Percentiles rank a stretch among this genome's conserved stretches.
phyloP scores from a whole-genome alignment of 2,888 invertebrate genomes.

The Ptychoptera contaminata region DNA sequence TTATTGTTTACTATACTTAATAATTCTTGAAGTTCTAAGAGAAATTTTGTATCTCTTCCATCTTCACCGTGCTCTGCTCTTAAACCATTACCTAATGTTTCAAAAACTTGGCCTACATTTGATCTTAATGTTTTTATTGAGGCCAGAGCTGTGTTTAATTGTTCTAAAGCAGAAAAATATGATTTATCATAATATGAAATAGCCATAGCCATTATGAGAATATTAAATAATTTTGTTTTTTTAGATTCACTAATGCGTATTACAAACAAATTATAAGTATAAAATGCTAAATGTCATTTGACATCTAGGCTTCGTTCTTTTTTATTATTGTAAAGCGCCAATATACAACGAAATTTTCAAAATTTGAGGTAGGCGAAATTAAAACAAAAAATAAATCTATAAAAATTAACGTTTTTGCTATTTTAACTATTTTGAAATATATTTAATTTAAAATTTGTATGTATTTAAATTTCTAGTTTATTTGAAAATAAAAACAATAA shows the following conservation, averaged over 20 bases:
- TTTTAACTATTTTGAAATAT: no score
- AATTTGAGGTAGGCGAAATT: no score
- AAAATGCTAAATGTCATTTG: not conserved
- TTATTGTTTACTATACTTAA: slow-evolving; percentile 66
- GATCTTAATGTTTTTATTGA: slow-evolving; percentile 64
- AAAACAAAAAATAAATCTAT: no score
- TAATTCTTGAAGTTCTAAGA: slow-evolving; percentile 66
- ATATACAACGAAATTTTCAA: no score
- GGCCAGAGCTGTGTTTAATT: slow-evolving; percentile 54
- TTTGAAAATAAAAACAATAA: no score
- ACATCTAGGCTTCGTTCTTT: no score
- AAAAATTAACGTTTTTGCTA: no score
- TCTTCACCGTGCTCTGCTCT: slow-evolving; percentile 68
- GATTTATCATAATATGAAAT: no score
- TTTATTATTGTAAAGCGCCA: no score
- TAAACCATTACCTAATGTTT: slow-evolving; percentile 66
- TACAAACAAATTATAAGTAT: not conserved
- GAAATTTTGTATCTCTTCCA: slow-evolving; percentile 58
- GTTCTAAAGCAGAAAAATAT: slow-evolving; percentile 35
- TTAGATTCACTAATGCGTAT: not conserved
- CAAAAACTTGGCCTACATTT: slow-evolving; percentile 72
- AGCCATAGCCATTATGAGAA: no score
- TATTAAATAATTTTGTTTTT: slow-evolving; percentile 15
- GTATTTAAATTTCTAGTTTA: no score
- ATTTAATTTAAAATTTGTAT: no score